phyloP scores from a whole-genome alignment of 2,797 vertebrate species.

The Balearica regulorum region DNA sequence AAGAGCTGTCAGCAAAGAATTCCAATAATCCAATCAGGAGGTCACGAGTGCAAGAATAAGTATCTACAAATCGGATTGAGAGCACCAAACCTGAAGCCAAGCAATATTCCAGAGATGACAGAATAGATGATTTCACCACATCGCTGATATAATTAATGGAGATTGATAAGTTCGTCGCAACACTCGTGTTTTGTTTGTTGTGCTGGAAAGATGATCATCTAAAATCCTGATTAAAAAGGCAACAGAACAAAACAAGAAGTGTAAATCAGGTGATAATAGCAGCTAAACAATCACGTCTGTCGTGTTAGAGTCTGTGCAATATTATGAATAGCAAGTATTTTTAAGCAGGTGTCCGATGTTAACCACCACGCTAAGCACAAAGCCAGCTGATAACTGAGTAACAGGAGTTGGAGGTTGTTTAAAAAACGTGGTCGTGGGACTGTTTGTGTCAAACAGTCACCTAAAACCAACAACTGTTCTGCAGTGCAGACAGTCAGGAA shows the following conservation, averaged over 20 bases:
- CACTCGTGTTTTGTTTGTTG: background rate
- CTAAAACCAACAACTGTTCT: background rate
- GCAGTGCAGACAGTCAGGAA: background rate
- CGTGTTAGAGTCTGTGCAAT: background rate
- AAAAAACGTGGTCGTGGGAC: background rate
- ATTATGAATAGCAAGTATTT: background rate
- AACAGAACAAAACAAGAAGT: background rate
- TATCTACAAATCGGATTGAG: slow-evolving; percentile 65
- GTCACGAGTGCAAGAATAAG: slow-evolving; percentile 71
- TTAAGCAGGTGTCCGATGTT: background rate
- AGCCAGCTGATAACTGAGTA: background rate
- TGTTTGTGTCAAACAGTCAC: background rate
- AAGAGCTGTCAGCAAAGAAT: slow-evolving; percentile 72
- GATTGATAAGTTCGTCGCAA: slow-evolving; percentile 24
- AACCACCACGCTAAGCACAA: background rate
- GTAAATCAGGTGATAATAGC: background rate
- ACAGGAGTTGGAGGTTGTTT: background rate
- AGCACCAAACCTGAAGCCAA: slow-evolving; percentile 38
- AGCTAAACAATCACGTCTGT: background rate
- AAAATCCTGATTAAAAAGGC: background rate
- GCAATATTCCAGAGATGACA: slow-evolving; percentile 67
- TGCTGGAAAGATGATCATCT: background rate
- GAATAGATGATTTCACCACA: slow-evolving; percentile 44
- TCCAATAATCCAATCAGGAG: slow-evolving; percentile 71
- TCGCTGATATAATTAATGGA: slow-evolving; percentile 38